Evolutionary conservation across 2,888 invertebrate genomes (phyloP), one percentile per base, ranked within the genome.

Genomic region (Agelastica alni): DNA sequence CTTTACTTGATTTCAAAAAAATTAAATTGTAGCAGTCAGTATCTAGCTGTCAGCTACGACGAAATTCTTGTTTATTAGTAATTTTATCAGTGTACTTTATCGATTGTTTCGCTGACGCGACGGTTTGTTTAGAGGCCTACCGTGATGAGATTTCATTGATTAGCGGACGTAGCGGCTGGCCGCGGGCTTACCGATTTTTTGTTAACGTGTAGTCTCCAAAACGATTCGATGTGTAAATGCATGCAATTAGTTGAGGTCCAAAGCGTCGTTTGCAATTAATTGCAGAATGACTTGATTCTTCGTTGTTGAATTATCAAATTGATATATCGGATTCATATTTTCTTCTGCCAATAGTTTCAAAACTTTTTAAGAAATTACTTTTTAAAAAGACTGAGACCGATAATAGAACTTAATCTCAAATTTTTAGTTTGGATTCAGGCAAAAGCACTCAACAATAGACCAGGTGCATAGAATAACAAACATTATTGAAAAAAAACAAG

Each of bases 91-190:
- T 31, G 31, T 28, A 28, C n/a, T n/a, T 28, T 28, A 7, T 30
- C 20, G 22, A 41, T 42, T 41, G 26, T 34, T 41, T 32, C 17
- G 12, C 22, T 18, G 12, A 37, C 9, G 16, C 37, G 37, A 13
- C 14, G 14, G 14, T 4, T 49, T 3, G 41, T 41, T 16, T 16
- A 31, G 20, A 12, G 47, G 46, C 31, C n/a, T 17, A 30, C 46
- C 39, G 20, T 47, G 53, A 47, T 53, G 47, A 41, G 47, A 41
- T 53, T 47, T 46, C 41, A 46, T 53, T 42, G 53, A 53, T 53
- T 53, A 47, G 53, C 46, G 34, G 36, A 18, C 12, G 17, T 12
- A 9, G 44, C 14, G 44, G 44, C 44, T 31, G 31, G 17, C 44
- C 31, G 20, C 44, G 14, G 22, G 18, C 22, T 12, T 14, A 13